Evolutionary conservation across 2,113 vertebrate genomes (phyloP).

Genomic region (Bettongia penicillata): DNA sequence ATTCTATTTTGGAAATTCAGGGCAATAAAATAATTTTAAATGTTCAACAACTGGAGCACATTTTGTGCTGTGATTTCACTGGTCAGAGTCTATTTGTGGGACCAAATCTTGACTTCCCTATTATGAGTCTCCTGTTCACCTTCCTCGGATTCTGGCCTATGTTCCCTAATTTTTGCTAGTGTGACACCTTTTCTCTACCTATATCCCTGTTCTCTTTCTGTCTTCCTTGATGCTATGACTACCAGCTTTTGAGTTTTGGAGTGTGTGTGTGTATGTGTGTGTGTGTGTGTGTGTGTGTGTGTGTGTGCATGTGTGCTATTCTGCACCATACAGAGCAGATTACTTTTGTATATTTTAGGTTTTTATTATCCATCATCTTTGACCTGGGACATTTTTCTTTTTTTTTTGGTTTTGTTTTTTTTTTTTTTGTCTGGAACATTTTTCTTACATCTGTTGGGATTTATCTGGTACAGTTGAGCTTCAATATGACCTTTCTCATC

Average conservation of each 20-base stretch:
- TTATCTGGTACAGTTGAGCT: background rate
- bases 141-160: background rate
- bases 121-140: background rate
- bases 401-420: too few relatives aligned
- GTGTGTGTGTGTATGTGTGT: background rate
- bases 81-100: too few relatives aligned
- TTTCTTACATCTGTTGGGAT: background rate
- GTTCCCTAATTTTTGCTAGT: background rate
- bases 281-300: background rate
- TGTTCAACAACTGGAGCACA: background rate
- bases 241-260: background rate
- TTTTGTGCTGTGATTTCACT: background rate
- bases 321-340: background rate
- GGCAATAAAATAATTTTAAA: background rate
- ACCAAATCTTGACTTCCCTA: background rate
- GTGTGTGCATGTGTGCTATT: background rate
- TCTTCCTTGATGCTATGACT: background rate
- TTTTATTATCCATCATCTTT: background rate
- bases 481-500: background rate
- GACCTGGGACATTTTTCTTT: too few relatives aligned
- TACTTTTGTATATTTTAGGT: background rate
- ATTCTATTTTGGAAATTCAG: background rate
- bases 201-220: background rate
- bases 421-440: background rate
- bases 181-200: background rate